A percentile compares a stretch with the other conserved stretches of the same genome.
These are phyloP conservation scores for Erebia aethiops DNA, from an alignment of 2,888 invertebrate genomes.

Conservation along the genomic window DNA sequence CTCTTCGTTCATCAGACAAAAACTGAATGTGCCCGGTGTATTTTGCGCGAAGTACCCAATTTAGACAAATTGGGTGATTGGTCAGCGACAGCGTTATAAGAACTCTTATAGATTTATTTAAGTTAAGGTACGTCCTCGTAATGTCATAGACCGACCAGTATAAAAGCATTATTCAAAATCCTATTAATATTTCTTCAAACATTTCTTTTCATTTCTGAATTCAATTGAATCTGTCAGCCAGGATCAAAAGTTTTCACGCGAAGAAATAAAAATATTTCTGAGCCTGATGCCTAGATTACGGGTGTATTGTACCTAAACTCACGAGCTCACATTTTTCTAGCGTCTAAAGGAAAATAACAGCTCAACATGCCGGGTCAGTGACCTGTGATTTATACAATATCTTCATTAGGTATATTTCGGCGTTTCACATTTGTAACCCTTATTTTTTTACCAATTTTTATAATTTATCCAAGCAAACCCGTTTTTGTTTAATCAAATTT, in stretches of 20 bases:
- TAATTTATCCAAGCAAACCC: background rate
- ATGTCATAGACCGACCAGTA: background rate
- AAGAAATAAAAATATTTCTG: background rate
- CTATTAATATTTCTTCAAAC: background rate
- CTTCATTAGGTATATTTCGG: constrained; percentile 44
- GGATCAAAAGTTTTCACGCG: background rate
- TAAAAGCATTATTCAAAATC: background rate
- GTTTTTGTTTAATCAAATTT: background rate
- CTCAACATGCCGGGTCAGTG: constrained; percentile 61
- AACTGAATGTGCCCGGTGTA: too few relatives aligned
- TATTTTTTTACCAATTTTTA: background rate
- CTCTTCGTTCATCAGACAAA: too few relatives aligned
- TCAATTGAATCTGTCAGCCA: background rate
- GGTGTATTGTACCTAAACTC: background rate
- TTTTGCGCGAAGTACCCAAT: too few relatives aligned
- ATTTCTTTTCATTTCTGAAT: background rate
- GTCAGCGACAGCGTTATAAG: too few relatives aligned
- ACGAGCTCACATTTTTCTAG: background rate
- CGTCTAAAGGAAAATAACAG: constrained; percentile 42
- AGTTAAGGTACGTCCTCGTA: background rate
- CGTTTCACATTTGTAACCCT: background rate
- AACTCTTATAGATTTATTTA: too few relatives aligned
- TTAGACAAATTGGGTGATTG: too few relatives aligned
- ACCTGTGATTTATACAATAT: constrained; percentile 68
- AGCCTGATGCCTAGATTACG: background rate